A percentile compares a stretch with the other conserved stretches of the same genome.
phyloP scores from a whole-genome alignment of 2,888 invertebrate species.

The Tiphia femorata region DNA sequence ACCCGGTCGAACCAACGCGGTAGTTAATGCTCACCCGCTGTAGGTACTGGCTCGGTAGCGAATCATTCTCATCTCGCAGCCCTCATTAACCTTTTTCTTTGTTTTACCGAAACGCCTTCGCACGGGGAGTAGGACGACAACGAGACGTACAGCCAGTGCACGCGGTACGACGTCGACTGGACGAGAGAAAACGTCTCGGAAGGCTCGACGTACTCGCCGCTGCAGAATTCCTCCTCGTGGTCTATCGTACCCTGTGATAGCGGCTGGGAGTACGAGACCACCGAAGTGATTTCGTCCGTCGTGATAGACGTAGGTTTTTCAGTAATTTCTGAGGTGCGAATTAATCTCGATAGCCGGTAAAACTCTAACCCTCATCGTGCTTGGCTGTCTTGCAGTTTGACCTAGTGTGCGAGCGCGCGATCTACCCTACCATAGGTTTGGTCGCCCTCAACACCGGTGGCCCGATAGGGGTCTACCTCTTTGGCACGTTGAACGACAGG shows the following conservation, averaged over 20 bases:
- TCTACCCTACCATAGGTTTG: conserved; percentile 89
- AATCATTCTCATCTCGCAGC: no score
- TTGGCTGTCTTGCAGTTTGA: conserved; percentile 81
- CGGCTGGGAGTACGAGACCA: conserved; percentile 85
- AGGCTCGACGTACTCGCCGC: conserved; percentile 40
- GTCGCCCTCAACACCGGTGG: conserved; percentile 90
- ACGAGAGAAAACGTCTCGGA: conserved; percentile 42
- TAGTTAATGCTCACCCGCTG: no score
- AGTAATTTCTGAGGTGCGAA: not conserved
- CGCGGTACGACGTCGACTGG: conserved; percentile 78
- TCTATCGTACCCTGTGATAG: conserved; percentile 77
- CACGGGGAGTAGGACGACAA: conserved; percentile 59
- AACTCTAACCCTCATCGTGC: not conserved
- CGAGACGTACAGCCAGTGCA: conserved; percentile 77
- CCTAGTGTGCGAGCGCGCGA: conserved; percentile 87
- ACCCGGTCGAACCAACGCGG: no score
- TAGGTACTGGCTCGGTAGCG: not conserved
- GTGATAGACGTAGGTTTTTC: conserved; percentile 76
- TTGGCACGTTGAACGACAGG: conserved; percentile 87
- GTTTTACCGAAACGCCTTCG: not conserved
- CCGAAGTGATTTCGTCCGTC: conserved; percentile 80
- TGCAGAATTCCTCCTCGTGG: conserved; percentile 74
- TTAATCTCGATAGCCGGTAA: no score
- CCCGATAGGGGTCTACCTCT: conserved; percentile 90
- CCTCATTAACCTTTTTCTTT: no score